Percentiles rank a stretch among this genome's conserved stretches.
Conservation (phyloP, 2,797 vertebrate species). For the Cossypha polioptera region DNA sequence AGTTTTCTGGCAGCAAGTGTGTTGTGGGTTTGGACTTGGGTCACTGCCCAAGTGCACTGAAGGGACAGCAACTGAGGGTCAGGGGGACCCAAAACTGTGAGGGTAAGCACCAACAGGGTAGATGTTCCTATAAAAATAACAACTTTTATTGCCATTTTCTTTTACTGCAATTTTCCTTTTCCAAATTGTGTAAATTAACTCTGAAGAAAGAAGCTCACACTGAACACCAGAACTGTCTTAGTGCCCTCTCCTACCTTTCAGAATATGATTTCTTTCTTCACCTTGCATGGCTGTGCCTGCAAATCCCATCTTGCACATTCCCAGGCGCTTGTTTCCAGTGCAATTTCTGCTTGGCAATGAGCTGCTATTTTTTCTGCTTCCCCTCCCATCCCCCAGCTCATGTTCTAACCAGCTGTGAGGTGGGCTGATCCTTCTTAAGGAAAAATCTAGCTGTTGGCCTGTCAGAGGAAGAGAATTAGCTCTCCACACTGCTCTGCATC, state of each 20-base stretch:
- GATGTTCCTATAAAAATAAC: not conserved
- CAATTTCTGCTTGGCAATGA: conserved; percentile 17
- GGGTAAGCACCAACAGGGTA: not conserved
- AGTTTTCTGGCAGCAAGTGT: not conserved
- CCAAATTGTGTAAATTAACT: not conserved
- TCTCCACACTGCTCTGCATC: not conserved
- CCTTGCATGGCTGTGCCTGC: not conserved
- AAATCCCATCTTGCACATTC: not conserved
- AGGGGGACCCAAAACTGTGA: not conserved
- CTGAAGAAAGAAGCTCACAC: not conserved
- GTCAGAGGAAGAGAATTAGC: not conserved
- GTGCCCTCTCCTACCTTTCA: not conserved
- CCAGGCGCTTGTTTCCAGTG: not conserved
- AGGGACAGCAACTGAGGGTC: not conserved
- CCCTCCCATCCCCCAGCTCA: not conserved
- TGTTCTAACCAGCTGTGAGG: conserved; percentile 18
- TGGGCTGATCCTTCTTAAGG: not conserved
- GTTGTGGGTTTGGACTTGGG: not conserved
- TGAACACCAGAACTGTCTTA: not conserved
- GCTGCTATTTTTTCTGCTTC: not conserved
- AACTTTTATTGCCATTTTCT: not conserved
- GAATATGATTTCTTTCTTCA: not conserved
- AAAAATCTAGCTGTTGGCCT: not conserved
- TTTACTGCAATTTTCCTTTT: not conserved
- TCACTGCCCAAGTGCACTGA: not conserved